These are phyloP conservation scores for Gibbula magus DNA, from an alignment of 2,888 invertebrate species.

Conservation along the genomic window DNA sequence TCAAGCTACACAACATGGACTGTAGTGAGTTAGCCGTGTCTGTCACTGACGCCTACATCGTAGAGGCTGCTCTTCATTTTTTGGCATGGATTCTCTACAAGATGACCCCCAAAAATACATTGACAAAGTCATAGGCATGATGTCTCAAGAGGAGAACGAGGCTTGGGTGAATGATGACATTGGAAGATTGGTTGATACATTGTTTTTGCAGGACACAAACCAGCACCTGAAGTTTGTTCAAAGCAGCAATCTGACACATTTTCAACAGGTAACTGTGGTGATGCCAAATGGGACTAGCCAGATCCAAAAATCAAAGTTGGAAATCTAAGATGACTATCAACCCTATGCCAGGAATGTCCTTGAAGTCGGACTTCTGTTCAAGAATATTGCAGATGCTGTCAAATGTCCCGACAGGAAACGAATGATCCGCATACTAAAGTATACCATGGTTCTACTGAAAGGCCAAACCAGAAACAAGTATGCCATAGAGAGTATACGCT, in stretches of 20 bases:
- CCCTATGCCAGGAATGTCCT: not conserved
- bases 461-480: not conserved
- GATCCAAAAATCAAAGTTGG: not conserved
- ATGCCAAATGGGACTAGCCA: not conserved
- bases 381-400: not conserved
- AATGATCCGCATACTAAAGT: not conserved
- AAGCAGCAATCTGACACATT: too few species aligned
- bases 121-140: too few species aligned
- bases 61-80: constrained; percentile 32
- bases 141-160: too few species aligned
- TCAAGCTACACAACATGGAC: too few species aligned
- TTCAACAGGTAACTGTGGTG: too few species aligned
- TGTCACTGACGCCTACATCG: constrained; percentile 28
- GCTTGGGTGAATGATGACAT: not conserved
- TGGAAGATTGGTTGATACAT: not conserved
- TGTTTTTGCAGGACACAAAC: not conserved
- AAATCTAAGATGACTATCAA: not conserved
- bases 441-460: not conserved
- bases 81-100: constrained; percentile 22
- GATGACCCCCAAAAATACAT: not conserved
- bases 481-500: not conserved
- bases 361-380: not conserved
- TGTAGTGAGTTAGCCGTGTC: constrained; percentile 31
- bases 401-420: not conserved
- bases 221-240: too few species aligned